A percentile compares a stretch with the other conserved stretches of the same genome.
These are phyloP conservation scores for Teleogryllus occipitalis DNA, from an alignment of 1,140 invertebrate species.

Conservation along the genomic window DNA sequence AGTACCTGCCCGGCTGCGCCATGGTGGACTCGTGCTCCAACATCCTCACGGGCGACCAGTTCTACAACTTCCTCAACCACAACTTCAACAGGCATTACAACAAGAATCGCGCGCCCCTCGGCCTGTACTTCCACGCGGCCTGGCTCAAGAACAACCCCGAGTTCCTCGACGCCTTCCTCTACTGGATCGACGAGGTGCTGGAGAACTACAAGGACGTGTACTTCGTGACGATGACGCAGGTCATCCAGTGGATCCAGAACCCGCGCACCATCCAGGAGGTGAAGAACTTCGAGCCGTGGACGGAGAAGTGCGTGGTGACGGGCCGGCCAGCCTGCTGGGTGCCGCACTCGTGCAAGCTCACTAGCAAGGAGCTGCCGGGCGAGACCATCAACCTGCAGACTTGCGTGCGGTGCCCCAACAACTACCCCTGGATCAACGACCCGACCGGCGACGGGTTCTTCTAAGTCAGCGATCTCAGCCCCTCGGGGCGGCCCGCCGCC, in stretches of 20 bases:
- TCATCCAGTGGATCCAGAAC: conserved; percentile 95
- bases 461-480: conserved; percentile 44
- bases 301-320: conserved; percentile 80
- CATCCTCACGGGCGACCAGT: conserved; percentile 85
- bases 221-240: conserved; percentile 95
- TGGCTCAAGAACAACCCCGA: conserved; percentile 94
- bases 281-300: conserved; percentile 89
- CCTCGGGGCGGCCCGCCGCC: not conserved
- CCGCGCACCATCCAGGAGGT: conserved; percentile 73
- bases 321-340: conserved; percentile 74
- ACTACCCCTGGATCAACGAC: conserved; percentile 91
- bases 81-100: conserved; percentile 94
- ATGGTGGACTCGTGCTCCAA: conserved; percentile 96
- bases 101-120: conserved; percentile 85
- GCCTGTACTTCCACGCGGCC: conserved; percentile 91
- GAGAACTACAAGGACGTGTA: conserved; percentile 85
- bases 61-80: conserved; percentile 92
- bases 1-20: conserved; percentile 85
- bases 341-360: conserved; percentile 81
- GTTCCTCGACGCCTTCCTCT: conserved; percentile 85
- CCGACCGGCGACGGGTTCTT: conserved; percentile 86
- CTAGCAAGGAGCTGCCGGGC: conserved; percentile 83
- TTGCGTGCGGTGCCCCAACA: conserved; percentile 84
- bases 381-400: conserved; percentile 90
- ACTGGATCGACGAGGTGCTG: conserved; percentile 89